A percentile compares a stretch with the other conserved stretches of the same genome.
Conservation (phyloP, 1,140 invertebrate species). For the Meteorus sp. region DNA sequence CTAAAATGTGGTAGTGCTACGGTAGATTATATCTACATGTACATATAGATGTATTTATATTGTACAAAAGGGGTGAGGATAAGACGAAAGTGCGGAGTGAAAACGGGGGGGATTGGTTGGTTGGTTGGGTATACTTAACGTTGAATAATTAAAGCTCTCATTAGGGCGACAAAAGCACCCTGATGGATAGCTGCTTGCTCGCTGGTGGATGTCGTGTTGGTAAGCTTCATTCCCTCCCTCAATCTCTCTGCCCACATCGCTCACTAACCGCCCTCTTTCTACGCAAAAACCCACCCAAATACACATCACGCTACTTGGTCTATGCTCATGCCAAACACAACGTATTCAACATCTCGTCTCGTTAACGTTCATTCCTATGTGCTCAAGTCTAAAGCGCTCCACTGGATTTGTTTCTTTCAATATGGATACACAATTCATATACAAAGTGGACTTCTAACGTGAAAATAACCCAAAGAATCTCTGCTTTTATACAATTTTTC, state of each 20-base stretch:
- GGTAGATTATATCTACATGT: too few species aligned
- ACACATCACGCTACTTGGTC: too few species aligned
- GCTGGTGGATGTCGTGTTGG: constrained; percentile 43
- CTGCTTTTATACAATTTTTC: too few species aligned
- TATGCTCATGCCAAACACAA: constrained; percentile 14
- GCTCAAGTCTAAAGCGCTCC: too few species aligned
- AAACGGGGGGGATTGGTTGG: constrained; percentile 36
- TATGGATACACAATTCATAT: too few species aligned
- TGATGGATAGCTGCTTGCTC: constrained; percentile 59
- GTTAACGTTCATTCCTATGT: constrained; percentile 20
- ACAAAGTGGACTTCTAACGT: too few species aligned
- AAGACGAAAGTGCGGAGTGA: constrained; percentile 24
- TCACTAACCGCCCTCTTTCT: background rate
- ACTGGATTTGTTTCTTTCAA: too few species aligned
- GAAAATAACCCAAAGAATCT: too few species aligned
- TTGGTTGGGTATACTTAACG: constrained; percentile 44
- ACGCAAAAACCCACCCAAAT: background rate
- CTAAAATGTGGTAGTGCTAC: background rate
- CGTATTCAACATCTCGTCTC: constrained; percentile 27
- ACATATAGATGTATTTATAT: too few species aligned
- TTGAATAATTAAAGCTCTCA: constrained; percentile 62
- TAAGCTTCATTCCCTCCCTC: constrained; percentile 1
- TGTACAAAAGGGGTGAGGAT: background rate
- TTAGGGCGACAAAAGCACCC: constrained; percentile 62
- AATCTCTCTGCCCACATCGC: background rate